phyloP scores from a whole-genome alignment of 92 coral and sea anemone genomes.

The Phenganax marumi region DNA sequence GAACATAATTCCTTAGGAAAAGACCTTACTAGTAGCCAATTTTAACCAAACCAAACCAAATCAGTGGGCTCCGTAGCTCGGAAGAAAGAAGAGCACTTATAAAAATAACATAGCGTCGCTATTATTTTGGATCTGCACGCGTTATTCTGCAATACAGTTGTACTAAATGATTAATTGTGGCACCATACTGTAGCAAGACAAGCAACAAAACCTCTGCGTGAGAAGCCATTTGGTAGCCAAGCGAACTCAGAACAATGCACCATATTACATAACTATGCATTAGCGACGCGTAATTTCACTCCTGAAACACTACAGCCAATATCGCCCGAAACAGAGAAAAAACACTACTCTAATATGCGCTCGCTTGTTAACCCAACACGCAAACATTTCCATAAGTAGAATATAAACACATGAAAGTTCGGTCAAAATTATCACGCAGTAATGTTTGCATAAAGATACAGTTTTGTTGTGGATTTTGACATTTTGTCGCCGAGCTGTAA shows the following conservation, averaged over 20 bases:
- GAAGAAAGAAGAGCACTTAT: not conserved
- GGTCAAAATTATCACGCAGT: not conserved
- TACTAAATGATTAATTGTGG: not conserved
- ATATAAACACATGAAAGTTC: no score
- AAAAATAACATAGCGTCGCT: not conserved
- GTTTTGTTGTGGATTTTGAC: not conserved
- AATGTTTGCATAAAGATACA: not conserved
- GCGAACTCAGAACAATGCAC: not conserved
- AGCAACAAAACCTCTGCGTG: conserved; percentile 4
- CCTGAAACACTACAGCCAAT: no score
- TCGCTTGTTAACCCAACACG: no score
- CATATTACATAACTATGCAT: not conserved
- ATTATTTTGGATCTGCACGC: not conserved
- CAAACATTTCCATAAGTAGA: no score
- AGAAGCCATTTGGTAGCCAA: not conserved
- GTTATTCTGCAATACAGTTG: not conserved
- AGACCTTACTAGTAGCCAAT: no score
- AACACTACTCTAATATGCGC: no score
- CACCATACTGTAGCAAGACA: not conserved
- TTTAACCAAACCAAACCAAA: not conserved
- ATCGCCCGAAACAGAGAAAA: no score
- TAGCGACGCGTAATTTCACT: not conserved
- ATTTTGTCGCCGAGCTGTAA: conserved; percentile 4
- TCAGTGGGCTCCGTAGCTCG: not conserved
- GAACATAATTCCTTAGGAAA: no score